Base-by-base conservation (phyloP, 1,140 invertebrate genomes). In the Pemphigus obesinymphae region DNA sequence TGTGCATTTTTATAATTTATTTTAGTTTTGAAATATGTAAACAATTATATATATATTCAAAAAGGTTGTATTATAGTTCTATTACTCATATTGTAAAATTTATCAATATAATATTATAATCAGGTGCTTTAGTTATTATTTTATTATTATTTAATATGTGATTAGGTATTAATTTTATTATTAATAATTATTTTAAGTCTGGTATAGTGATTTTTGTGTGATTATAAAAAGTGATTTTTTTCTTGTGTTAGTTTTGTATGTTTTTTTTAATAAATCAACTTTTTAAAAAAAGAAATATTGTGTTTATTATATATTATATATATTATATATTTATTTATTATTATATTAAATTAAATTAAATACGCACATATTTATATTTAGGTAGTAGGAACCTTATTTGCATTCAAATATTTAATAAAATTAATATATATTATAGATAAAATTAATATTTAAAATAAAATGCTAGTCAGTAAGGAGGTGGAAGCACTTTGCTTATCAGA, bases 131-230 rank as follows among this genome's bases (percentile, higher is more conserved):
- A 45, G 1, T 45, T 45, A 34, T 34, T 34, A 29, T 76, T 76
- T 13, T 37, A 50, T 48, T n/a, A 1, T n/a, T n/a, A 75, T 55
- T n/a, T 55, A 58, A 58, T 34, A 23, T 37, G 73, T 55, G 73
- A 76, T 15, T 76, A 76, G 50, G n/a, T 72, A 13, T 72, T 72
- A 76, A 55, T 55, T 73, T 50, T 50, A 37, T 20, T 58, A 37
- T 37, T 75, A 75, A 75, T 37, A 34, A 75, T 53, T 76, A 37
- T 53, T 75, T 53, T 53, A 76, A 53, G 73, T 58, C 23, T 26
- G 20, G 20, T 40, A 53, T 55, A 37, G n/a, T 55, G n/a, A 76
- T 58, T 55, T 75, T 58, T 55, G 73, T 55, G 73, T 70, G 66
- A 70, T 70, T 70, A 43, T 70, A 34, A 6, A 13, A 26, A 76